Percentiles rank a stretch among this genome's conserved stretches.
These are phyloP conservation scores for Ctenodactylus gundi DNA, from an alignment of 2,113 vertebrate genomes.

Conservation along the genomic window DNA sequence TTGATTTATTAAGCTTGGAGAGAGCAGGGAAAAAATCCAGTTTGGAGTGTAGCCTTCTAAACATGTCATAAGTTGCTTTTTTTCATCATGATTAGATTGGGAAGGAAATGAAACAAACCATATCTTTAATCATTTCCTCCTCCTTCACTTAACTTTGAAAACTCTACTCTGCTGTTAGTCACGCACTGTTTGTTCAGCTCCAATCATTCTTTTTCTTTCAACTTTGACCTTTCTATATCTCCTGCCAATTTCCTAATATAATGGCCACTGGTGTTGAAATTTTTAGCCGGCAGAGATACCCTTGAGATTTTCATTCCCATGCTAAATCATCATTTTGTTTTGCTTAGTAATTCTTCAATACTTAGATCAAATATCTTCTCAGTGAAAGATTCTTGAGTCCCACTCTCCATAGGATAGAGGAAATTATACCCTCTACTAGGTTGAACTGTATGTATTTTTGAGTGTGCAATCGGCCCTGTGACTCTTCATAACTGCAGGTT, in stretches of 20 bases:
- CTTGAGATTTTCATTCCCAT: neutral
- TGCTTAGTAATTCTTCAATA: neutral
- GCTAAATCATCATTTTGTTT: neutral
- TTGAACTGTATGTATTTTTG: neutral
- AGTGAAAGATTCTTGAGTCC: neutral
- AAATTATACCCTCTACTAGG: neutral
- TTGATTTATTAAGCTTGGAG: neutral
- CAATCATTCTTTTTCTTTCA: neutral
- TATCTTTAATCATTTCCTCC: neutral
- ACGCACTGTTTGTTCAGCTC: neutral
- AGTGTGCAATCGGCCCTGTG: neutral
- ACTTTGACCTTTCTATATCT: neutral
- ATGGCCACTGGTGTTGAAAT: neutral
- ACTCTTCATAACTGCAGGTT: neutral
- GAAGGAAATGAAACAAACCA: neutral
- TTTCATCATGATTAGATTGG: neutral
- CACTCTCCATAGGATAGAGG: neutral
- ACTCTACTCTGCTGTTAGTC: neutral
- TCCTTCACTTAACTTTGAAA: neutral
- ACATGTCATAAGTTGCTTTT: neutral
- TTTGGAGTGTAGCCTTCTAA: neutral
- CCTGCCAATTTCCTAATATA: neutral
- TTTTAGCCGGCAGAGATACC: neutral
- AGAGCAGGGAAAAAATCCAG: neutral
- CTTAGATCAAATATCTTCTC: neutral